A percentile compares a stretch with the other conserved stretches of the same genome.
Evolutionary conservation across 2,888 invertebrate genomes (phyloP).

Genomic region (Oxystoma pomonae): DNA sequence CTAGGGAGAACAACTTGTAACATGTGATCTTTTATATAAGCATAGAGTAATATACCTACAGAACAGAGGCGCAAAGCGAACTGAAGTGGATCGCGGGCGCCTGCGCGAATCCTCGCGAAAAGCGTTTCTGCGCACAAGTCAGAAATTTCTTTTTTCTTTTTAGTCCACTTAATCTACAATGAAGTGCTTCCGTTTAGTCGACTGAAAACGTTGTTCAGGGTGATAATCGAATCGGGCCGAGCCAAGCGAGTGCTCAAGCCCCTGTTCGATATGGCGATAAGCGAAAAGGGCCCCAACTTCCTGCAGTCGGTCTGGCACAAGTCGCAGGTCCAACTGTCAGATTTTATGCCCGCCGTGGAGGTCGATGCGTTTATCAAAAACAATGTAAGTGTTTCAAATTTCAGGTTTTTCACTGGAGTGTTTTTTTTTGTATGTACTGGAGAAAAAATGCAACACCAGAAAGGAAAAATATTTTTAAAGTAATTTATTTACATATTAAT

Average conservation of each 20-base stretch:
- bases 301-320: slow-evolving; percentile 54
- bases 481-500: too few relatives aligned
- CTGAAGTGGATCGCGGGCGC: too few relatives aligned
- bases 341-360: slow-evolving; percentile 49
- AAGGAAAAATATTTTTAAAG: too few relatives aligned
- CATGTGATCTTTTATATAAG: too few relatives aligned
- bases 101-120: too few relatives aligned
- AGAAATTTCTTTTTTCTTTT: slow-evolving; percentile 26
- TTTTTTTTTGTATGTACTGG: too few relatives aligned
- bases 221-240: slow-evolving; percentile 37
- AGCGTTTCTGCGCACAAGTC: too few relatives aligned
- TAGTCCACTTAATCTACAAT: slow-evolving; percentile 52
- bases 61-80: too few relatives aligned
- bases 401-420: too few relatives aligned
- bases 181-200: slow-evolving; percentile 47
- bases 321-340: slow-evolving; percentile 51
- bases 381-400: slow-evolving; percentile 47
- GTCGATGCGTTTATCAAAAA: slow-evolving; percentile 52
- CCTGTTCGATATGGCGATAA: slow-evolving; percentile 55
- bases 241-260: slow-evolving; percentile 54
- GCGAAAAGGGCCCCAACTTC: slow-evolving; percentile 56
- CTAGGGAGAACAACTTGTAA: too few relatives aligned
- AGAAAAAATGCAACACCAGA: too few relatives aligned
- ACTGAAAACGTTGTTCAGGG: slow-evolving; percentile 36
- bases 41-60: too few relatives aligned